Conservation (phyloP, 1,140 invertebrate species). For the Drosophila lacteicornis region DNA sequence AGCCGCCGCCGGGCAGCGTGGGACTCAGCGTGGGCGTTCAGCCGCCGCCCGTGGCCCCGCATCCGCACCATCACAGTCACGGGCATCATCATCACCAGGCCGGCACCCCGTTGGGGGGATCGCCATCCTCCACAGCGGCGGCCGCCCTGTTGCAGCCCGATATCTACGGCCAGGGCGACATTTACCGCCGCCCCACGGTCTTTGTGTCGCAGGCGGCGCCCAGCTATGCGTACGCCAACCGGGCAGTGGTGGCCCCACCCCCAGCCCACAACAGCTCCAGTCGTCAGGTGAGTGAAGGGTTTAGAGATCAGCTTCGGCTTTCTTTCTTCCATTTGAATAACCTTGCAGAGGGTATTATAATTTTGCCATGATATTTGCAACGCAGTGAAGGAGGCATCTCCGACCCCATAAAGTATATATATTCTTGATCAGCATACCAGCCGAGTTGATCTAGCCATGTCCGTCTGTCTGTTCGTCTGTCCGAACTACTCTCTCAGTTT, state of each 20-base stretch:
- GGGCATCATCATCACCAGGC: constrained; percentile 76
- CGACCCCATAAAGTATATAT: too few species aligned
- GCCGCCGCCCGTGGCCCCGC: constrained; percentile 46
- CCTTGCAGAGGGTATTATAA: too few species aligned
- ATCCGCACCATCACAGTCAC: constrained; percentile 54
- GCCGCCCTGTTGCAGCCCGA: constrained; percentile 86
- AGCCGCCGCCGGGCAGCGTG: constrained; percentile 57
- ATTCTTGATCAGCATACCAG: too few species aligned
- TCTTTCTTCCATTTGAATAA: too few species aligned
- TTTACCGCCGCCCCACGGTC: constrained; percentile 87
- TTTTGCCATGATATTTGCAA: too few species aligned
- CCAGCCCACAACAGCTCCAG: constrained; percentile 94
- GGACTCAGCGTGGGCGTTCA: constrained; percentile 40
- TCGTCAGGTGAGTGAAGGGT: constrained; percentile 87
- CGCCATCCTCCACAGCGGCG: constrained; percentile 78
- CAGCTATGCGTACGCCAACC: constrained; percentile 85
- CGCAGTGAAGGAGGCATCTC: too few species aligned
- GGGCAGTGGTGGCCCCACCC: constrained; percentile 91
- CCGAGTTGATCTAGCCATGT: too few species aligned
- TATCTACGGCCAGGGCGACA: constrained; percentile 86
- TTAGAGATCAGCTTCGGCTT: too few species aligned
- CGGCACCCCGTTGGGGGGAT: constrained; percentile 81
- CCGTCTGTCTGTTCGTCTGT: too few species aligned
- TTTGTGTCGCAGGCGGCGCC: constrained; percentile 86
- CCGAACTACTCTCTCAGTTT: too few species aligned